Evolutionary conservation across 2,888 invertebrate species (phyloP), one percentile per base, ranked within the genome.

Genomic region (Rotaria sp.): DNA sequence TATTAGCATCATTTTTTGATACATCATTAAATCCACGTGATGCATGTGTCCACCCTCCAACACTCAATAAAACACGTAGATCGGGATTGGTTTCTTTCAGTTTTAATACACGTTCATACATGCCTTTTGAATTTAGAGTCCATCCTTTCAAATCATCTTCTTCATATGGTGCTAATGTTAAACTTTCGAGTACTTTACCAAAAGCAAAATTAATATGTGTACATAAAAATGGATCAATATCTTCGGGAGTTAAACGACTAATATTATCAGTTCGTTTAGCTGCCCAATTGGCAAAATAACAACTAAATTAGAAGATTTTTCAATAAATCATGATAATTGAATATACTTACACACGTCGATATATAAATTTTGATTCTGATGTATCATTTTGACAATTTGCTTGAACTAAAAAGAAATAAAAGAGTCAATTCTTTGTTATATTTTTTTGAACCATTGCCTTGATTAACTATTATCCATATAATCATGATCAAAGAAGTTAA

Each of bases 281-380:
- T 41, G 87, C 87, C 87, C 87, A 87, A 74, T 87, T 87, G 30
- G 87, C 87, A 59, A 87, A 87, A 59, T 87, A 87, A 45, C 87
- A 87, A 67, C 67, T 67, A 67, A 67, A 52, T 21, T 24, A 3
- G 13, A 50, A 50, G 13, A 50, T 15, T 2, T 15, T 50, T 50
- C 2, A 50, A 50, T 50, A 13, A 50, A 21, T 52, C 50, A 52
- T 52, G 3, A 41, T 41, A 41, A 41, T 41, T 41, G 8, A 41
- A 41, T 52, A 52, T 52, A 67, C 67, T 35, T 35, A 67, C 45
- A 80, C 80, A 80, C 80, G 80, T 80, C 80, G 80, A 80, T 80
- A 80, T n/a, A 80, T 45, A 80, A 80, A 80, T 80, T 26, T 1
- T 13, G 41, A 3, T 45, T 45, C 41, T 45, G 26, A 26, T 80